Evolutionary conservation across 2,888 invertebrate species (phyloP), one percentile per base, ranked within the genome.

Genomic region (Cheilosia variabilis): DNA sequence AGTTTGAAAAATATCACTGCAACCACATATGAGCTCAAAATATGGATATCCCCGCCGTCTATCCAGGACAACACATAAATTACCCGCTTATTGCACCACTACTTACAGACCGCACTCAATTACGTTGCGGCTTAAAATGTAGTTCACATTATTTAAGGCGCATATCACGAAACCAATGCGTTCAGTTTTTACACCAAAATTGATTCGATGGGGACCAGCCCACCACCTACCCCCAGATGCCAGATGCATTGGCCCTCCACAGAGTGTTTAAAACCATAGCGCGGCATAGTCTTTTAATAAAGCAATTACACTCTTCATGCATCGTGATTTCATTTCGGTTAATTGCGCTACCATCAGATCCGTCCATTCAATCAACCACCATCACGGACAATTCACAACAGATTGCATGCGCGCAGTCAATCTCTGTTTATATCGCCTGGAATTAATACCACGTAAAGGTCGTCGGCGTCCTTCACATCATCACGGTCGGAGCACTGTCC

Each of bases 291-390:
- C 66, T 80, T 86, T 80, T 76, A 86, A 86, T 86, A 80, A 86
- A 86, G 80, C 80, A 86, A 86, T 86, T 86, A 72, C 69, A 68
- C 50, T 76, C 43, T 65, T 63, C 73, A 72, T 83, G 73, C 79
- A 73, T 78, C 83, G 79, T 83, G 83, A 83, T 83, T 80, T 76
- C 71, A 66, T 80, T 80, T 71, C 80, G 76, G 75, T 86, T 86
- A 86, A 86, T 86, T 80, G 84, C 84, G 65, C 80, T 24, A 71
- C 80, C 80, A 86, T 69, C 73, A 69, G 53, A 71, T 76, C 65
- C 69, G 80, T 83, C 73, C 80, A 69, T 65, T 84, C 75, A 69
- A 58, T 65, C 80, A 68, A 72, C 69, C 77, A 77, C 52, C 79
- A 79, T 68, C 73, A 63, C 66, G 83, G 68, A 79, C 57, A 62